Evolutionary conservation across 2,113 vertebrate species (phyloP).

Genomic region (Puffinus mauretanicus): DNA sequence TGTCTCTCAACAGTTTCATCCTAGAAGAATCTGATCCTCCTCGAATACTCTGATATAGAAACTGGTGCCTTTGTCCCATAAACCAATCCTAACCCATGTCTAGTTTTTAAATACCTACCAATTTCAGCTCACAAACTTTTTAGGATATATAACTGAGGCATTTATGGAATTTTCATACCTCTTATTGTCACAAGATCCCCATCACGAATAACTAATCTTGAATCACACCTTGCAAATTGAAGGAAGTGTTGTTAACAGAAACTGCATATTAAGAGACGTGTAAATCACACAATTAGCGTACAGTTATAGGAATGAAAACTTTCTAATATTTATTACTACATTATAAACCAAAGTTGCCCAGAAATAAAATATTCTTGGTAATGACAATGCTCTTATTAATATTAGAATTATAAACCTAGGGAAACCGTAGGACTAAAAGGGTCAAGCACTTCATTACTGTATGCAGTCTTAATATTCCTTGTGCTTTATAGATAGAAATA

Average conservation of each 20-base stretch:
- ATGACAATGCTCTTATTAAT: background rate
- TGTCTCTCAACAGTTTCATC: background rate
- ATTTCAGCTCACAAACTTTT: background rate
- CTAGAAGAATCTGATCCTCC: background rate
- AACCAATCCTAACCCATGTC: background rate
- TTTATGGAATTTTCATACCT: background rate
- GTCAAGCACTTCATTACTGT: slow-evolving; percentile 1
- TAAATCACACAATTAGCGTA: background rate
- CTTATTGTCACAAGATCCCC: background rate
- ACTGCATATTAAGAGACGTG: background rate
- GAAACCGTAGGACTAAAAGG: background rate
- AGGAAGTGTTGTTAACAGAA: background rate
- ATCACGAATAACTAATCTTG: background rate
- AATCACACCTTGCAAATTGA: background rate
- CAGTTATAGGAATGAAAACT: background rate
- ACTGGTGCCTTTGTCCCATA: background rate
- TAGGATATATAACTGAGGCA: background rate
- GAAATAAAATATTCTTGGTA: background rate
- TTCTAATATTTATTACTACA: background rate
- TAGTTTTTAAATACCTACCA: background rate
- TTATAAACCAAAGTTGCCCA: background rate
- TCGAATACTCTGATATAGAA: background rate
- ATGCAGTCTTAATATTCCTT: background rate
- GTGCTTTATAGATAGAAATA: background rate
- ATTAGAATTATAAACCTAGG: background rate